A percentile compares a stretch with the other conserved stretches of the same genome.
phyloP scores from a whole-genome alignment of 2,888 invertebrate genomes.

The Acanthosepion lycidas region DNA sequence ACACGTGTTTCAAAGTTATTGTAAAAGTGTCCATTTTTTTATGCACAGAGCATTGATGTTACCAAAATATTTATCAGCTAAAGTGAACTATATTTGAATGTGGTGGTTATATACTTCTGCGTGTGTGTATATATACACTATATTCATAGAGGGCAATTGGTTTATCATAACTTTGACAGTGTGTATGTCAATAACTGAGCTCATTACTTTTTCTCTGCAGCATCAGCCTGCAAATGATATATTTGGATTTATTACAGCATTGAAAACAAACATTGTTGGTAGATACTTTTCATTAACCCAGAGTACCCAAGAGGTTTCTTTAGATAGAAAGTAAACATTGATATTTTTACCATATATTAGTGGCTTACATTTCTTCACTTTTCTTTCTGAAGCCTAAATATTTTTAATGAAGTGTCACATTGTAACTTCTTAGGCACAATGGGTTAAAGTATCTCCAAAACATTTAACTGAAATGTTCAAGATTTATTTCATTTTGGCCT shows the following conservation, averaged over 20 bases:
- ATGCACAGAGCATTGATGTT: neutral
- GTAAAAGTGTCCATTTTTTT: constrained; percentile 14
- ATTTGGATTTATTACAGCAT: neutral
- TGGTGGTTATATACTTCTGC: neutral
- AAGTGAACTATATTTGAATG: neutral
- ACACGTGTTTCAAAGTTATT: neutral
- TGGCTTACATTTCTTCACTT: neutral
- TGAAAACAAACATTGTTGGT: neutral
- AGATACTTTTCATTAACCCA: neutral
- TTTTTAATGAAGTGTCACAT: neutral
- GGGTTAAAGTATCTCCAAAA: neutral
- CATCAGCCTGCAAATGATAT: neutral
- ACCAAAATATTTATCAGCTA: neutral
- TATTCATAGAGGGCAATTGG: neutral
- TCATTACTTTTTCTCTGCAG: neutral
- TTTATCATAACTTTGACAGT: constrained; percentile 17
- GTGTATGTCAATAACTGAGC: neutral
- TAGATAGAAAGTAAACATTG: neutral
- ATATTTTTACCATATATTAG: neutral
- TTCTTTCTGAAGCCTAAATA: neutral
- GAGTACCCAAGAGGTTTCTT: neutral
- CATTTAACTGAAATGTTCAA: neutral
- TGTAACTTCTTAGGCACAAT: neutral
- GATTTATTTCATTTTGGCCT: neutral
- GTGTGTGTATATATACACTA: neutral